These are phyloP conservation scores for Notoglanidium macrostoma DNA, from an alignment of 2,797 vertebrate species.

Conservation along the genomic window DNA sequence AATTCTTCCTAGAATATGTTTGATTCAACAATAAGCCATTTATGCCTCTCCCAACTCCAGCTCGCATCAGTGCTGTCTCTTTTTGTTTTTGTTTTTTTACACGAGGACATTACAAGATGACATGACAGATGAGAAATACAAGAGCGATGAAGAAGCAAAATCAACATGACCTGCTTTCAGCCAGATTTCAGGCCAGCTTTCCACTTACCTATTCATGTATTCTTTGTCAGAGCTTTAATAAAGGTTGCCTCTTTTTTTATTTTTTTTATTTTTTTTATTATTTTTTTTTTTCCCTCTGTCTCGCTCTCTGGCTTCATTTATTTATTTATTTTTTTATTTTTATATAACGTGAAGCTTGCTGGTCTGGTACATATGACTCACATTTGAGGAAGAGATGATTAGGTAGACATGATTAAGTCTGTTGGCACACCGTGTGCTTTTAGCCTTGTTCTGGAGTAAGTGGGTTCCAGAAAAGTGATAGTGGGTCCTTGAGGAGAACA, in stretches of 20 bases:
- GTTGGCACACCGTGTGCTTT: constrained; percentile 53
- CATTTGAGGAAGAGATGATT: constrained; percentile 40
- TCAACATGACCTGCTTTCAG: constrained; percentile 49
- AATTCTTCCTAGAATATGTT: neutral
- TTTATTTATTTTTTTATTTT: constrained; percentile 22
- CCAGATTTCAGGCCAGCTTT: constrained; percentile 41
- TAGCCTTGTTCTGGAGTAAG: constrained; percentile 56
- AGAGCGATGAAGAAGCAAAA: constrained; percentile 34
- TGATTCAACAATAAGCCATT: neutral
- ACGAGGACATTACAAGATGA: constrained; percentile 33
- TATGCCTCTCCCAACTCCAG: constrained; percentile 9
- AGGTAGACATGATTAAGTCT: constrained; percentile 36
- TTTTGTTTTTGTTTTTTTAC: neutral
- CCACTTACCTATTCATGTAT: constrained; percentile 56
- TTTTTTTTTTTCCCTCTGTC: no score
- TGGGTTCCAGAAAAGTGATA: constrained; percentile 55
- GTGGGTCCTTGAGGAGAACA: constrained; percentile 61
- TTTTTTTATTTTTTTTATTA: no score
- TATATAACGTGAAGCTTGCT: constrained; percentile 15
- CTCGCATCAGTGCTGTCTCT: neutral
- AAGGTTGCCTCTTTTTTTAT: constrained; percentile 44
- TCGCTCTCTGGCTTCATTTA: neutral
- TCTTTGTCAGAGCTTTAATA: constrained; percentile 53
- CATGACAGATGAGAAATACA: constrained; percentile 38
- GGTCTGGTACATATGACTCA: constrained; percentile 44